phyloP scores from a whole-genome alignment of 2,797 vertebrate genomes.

The Crax fasciolata region DNA sequence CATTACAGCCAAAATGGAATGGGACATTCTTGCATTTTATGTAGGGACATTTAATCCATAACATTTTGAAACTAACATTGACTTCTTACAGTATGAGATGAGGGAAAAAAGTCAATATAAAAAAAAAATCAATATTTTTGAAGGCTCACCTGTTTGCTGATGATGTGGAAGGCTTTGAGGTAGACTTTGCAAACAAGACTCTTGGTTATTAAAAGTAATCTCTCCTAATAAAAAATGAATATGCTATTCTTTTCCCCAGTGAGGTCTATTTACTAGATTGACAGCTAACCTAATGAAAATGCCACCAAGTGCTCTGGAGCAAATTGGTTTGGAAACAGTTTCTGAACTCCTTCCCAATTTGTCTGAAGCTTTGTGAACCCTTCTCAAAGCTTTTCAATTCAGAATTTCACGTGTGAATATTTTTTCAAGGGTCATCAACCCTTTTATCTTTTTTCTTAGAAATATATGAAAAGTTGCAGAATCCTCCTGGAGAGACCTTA shows the following conservation, averaged over 20 bases:
- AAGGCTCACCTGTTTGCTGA: neutral
- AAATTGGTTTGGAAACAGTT: neutral
- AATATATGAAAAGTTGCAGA: neutral
- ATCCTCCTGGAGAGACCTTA: neutral
- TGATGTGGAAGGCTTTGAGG: neutral
- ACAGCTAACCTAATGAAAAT: constrained; percentile 8
- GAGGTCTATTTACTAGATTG: neutral
- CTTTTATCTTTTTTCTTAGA: neutral
- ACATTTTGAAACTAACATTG: neutral
- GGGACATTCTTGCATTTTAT: neutral
- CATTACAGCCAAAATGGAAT: neutral
- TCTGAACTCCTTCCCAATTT: neutral
- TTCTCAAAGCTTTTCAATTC: neutral
- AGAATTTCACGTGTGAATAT: neutral
- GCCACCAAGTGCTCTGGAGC: neutral
- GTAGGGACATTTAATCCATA: neutral
- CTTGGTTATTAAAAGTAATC: neutral
- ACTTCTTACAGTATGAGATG: neutral
- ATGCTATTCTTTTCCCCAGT: neutral
- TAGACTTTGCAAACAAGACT: neutral
- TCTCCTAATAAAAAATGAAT: neutral
- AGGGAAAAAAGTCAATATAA: neutral
- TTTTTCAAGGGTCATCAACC: neutral
- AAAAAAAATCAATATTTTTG: neutral
- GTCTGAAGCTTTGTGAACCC: neutral